phyloP scores from a whole-genome alignment of 2,797 vertebrate species.

The Harpagifer antarcticus region DNA sequence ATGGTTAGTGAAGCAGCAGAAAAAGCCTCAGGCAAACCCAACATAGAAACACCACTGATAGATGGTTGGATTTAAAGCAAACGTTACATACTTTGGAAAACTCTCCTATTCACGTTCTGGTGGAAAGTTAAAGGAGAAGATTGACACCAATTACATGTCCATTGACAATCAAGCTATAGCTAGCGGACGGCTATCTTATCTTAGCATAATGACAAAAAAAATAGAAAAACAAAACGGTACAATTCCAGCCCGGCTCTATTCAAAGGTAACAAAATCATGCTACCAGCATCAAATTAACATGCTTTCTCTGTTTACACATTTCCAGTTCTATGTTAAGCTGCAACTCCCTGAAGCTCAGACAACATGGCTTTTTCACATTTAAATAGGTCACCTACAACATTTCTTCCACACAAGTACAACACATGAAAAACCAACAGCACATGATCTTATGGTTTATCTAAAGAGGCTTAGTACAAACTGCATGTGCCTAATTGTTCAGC shows the following conservation, averaged over 20 bases:
- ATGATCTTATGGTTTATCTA: constrained; percentile 77
- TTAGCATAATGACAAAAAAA: background rate
- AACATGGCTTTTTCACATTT: constrained; percentile 34
- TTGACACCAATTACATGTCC: background rate
- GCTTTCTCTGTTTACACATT: background rate
- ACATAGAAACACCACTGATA: constrained; percentile 38
- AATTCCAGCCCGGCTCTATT: background rate
- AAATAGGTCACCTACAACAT: constrained; percentile 59
- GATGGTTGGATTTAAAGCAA: constrained; percentile 12
- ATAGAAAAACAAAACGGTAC: too few relatives aligned
- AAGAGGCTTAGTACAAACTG: constrained; percentile 71
- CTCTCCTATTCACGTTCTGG: background rate
- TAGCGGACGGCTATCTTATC: constrained; percentile 3
- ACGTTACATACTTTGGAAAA: background rate
- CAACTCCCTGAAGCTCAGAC: constrained; percentile 49
- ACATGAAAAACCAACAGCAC: constrained; percentile 74
- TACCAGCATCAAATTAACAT: background rate
- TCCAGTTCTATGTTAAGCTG: constrained; percentile 5
- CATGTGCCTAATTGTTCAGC: constrained; percentile 68
- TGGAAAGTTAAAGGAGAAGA: background rate
- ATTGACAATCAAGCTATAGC: background rate
- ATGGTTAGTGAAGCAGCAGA: constrained; percentile 27
- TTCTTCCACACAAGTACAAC: constrained; percentile 67
- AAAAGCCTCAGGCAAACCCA: constrained; percentile 24
- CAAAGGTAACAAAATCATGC: background rate